Conservation (phyloP, 1,140 invertebrate genomes). For the Drosophila elegans region DNA sequence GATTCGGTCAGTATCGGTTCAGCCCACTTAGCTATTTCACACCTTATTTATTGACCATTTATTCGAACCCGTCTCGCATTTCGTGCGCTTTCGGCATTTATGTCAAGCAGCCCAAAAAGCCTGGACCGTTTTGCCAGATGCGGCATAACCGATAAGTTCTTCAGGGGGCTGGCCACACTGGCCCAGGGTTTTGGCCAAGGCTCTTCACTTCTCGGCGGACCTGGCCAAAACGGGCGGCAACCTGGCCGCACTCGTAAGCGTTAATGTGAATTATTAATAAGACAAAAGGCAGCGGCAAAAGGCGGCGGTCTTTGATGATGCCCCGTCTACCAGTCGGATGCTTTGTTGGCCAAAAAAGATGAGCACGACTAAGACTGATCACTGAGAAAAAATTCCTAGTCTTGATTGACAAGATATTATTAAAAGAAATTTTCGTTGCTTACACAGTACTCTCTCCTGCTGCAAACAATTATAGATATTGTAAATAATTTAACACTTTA, state of each 20-base stretch:
- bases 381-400: conserved; percentile 1
- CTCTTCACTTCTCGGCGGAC: background rate
- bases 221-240: conserved; percentile 66
- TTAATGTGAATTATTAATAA: conserved; percentile 85
- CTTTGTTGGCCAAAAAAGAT: conserved; percentile 21
- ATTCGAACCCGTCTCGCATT: conserved; percentile 45
- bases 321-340: conserved; percentile 2
- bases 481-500: no score
- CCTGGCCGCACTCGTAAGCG: conserved; percentile 81
- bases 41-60: conserved; percentile 82
- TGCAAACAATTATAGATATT: no score
- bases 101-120: conserved; percentile 54
- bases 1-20: conserved; percentile 28
- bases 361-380: conserved; percentile 20
- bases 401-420: no score
- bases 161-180: conserved; percentile 69
- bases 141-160: conserved; percentile 51
- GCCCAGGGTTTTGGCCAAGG: conserved; percentile 23
- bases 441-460: no score
- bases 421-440: no score
- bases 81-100: conserved; percentile 83
- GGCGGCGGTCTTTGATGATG: conserved; percentile 71
- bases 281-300: conserved; percentile 82
- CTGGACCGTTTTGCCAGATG: conserved; percentile 39
- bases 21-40: conserved; percentile 80